Conservation (phyloP, 2,797 vertebrate genomes). For the Coranthus polyacanthus region DNA sequence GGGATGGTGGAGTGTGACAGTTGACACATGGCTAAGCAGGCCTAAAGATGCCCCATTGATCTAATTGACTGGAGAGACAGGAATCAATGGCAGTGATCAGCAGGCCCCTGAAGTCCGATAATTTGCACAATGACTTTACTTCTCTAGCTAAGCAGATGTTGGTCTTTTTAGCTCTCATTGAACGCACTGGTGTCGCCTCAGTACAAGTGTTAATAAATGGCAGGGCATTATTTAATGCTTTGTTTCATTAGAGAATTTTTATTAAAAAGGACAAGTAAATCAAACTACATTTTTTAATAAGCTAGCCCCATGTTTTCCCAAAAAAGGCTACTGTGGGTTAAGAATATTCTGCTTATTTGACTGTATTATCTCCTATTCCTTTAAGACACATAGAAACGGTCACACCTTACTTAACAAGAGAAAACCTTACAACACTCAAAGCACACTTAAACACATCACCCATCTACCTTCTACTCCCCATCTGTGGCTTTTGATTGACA, state of each 20-base stretch:
- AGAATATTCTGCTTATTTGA: no score
- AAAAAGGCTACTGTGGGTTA: no score
- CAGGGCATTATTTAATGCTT: background rate
- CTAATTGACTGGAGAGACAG: conserved; percentile 75
- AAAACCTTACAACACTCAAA: background rate
- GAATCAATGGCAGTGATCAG: conserved; percentile 86
- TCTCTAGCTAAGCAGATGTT: conserved; percentile 68
- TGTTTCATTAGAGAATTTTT: background rate
- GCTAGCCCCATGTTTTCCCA: background rate
- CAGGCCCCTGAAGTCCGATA: conserved; percentile 78
- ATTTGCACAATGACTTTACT: conserved; percentile 72
- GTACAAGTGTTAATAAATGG: conserved; percentile 17
- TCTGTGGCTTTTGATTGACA: conserved; percentile 84
- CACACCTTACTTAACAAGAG: background rate
- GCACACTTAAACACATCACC: background rate
- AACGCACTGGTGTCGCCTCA: conserved; percentile 15
- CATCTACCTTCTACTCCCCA: conserved; percentile 66
- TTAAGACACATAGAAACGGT: conserved; percentile 6
- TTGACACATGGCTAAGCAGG: conserved; percentile 80
- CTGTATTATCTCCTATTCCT: background rate
- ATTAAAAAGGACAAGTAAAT: background rate
- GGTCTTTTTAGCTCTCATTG: conserved; percentile 40
- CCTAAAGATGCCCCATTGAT: conserved; percentile 85
- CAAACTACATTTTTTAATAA: background rate
- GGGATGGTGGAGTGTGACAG: conserved; percentile 68